phyloP scores from a whole-genome alignment of 2,113 vertebrate genomes.

The Psittacus erithacus region DNA sequence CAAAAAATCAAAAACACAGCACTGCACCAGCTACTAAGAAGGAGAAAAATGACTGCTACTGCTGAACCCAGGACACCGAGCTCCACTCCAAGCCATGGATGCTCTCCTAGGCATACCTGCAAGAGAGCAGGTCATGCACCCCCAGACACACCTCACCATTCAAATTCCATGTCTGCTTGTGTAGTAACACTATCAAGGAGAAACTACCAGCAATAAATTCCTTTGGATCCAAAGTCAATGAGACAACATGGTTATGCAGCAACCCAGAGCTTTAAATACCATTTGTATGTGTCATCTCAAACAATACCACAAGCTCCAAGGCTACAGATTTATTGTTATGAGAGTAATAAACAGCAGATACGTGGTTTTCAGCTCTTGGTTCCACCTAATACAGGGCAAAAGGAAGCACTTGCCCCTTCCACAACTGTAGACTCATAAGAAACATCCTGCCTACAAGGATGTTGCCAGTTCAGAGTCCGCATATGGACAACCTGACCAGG shows the following conservation, averaged over 20 bases:
- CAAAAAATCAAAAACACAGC: too few species aligned
- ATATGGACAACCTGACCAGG: not conserved
- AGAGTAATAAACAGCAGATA: not conserved
- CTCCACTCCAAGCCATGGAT: not conserved
- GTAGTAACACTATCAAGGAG: not conserved
- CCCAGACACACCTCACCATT: rapidly evolving
- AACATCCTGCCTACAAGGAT: not conserved
- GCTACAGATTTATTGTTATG: not conserved
- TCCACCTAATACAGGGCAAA: not conserved
- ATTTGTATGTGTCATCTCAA: not conserved
- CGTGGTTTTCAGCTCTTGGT: not conserved
- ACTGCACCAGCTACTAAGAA: too few species aligned
- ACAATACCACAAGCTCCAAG: not conserved
- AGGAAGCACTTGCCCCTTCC: not conserved
- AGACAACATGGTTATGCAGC: not conserved
- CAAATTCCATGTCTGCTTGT: not conserved
- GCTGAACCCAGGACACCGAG: not conserved
- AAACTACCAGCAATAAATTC: constrained; percentile 13
- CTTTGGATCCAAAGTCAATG: not conserved
- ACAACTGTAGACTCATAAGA: not conserved
- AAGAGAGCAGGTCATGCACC: not conserved
- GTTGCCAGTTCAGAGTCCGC: not conserved
- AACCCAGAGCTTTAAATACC: not conserved
- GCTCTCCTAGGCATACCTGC: not conserved
- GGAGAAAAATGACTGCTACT: too few species aligned